These are phyloP conservation scores for Drosophila sproati DNA, from an alignment of 1,140 invertebrate genomes.

Conservation along the genomic window DNA sequence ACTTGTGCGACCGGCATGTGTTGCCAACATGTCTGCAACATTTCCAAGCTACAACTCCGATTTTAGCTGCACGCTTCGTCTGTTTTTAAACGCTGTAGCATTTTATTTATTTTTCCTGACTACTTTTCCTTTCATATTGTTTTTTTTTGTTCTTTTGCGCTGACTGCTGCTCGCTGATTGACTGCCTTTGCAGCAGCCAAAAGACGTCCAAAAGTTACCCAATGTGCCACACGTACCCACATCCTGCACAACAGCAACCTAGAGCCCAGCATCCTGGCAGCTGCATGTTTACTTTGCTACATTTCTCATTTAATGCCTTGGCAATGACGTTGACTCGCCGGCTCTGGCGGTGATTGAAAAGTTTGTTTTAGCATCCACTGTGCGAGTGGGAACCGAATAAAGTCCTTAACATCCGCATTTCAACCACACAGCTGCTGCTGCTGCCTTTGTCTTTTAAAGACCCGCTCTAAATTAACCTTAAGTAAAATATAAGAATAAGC, in stretches of 20 bases:
- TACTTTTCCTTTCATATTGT: constrained; percentile 16
- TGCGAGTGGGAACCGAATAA: not conserved
- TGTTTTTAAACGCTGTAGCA: constrained; percentile 54
- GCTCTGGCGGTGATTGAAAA: constrained; percentile 69
- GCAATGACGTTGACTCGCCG: constrained; percentile 62
- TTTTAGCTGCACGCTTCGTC: constrained; percentile 36
- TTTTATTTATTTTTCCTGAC: constrained; percentile 46
- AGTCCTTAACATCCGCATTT: not conserved
- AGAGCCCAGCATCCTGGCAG: constrained; percentile 15
- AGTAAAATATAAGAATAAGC: not conserved
- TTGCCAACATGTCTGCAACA: constrained; percentile 60
- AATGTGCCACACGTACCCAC: constrained; percentile 12
- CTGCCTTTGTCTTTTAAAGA: constrained; percentile 13
- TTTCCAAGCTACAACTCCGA: constrained; percentile 22
- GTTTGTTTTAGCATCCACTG: constrained; percentile 54
- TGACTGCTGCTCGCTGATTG: constrained; percentile 65
- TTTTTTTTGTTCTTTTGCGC: constrained; percentile 29
- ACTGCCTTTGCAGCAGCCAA: constrained; percentile 41
- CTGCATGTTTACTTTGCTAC: constrained; percentile 68
- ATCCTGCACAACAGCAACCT: not conserved
- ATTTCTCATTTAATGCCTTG: constrained; percentile 72
- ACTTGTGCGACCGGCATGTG: constrained; percentile 12
- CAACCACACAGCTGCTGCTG: not conserved
- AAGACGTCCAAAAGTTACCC: constrained; percentile 12
- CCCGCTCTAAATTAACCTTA: constrained; percentile 3